Base-by-base conservation (phyloP, 2,888 invertebrate species). In the Tachina grossa region DNA sequence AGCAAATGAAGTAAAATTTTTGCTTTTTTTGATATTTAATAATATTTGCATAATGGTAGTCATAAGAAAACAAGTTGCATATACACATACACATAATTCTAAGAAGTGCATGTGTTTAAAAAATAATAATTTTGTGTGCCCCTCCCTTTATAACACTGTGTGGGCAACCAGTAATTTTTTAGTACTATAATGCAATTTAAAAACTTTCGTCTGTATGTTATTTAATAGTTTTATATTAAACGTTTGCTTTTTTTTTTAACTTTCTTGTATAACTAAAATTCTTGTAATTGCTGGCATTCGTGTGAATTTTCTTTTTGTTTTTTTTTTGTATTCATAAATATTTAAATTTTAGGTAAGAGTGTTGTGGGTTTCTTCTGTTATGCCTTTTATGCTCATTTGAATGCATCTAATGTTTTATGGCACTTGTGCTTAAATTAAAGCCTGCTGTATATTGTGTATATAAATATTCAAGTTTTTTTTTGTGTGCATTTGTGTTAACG, bases 331-430 rank as follows among this genome's bases (percentile, higher is more conserved):
- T 4, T 14, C 22, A 14, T 2, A 59, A 16, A 14, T 74, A 19
- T 55, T 2, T 53, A 31, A 16, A 49, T 39, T 31, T 31, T 31
- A 31, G 31, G 22, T 3, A 22, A 22, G 53, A 9, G 55, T 45
- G 45, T 9, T 66, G 49, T 49, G 9, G 5, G 11, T 43, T 31
- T 75, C 1, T 51, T 55, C 9, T 43, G 47, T 57, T 69, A 19
- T 75, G 63, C 19, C 47, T 63, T 82, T 83, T 68, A 55, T 84
- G 86, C 83, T 81, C 83, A 83, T 84, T 85, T 85, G 76, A 85
- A 83, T 85, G 61, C 71, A 65, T 39, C 43, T 79, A 71, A 71
- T 81, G 66, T 78, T 66, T 47, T 74, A 59, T 69, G 74, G 83
- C 74, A 78, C 83, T 77, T 71, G 66, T 55, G 65, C 53, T 75